Evolutionary conservation across 1,140 invertebrate species (phyloP).

Genomic region (Liolophura sinensis): DNA sequence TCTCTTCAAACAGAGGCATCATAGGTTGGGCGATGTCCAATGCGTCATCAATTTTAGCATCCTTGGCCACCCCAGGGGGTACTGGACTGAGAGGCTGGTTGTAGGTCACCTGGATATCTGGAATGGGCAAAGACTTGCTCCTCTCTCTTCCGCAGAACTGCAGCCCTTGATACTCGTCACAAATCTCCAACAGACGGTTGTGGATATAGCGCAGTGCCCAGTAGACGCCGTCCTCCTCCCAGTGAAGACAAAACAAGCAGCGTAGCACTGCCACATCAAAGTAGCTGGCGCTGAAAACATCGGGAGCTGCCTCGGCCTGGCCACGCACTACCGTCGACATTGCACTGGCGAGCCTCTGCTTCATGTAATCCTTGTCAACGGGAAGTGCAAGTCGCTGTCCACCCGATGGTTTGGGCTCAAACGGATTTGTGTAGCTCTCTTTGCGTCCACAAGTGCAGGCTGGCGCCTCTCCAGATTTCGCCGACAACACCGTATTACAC

Average conservation of each 20-base stretch:
- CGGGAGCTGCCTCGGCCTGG: constrained; percentile 27
- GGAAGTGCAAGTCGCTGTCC: constrained; percentile 38
- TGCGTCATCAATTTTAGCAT: too few species aligned
- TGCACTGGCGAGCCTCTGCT: constrained; percentile 49
- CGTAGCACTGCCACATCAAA: constrained; percentile 93
- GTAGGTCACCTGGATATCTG: constrained; percentile 86
- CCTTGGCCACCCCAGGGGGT: too few species aligned
- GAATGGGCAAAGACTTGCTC: constrained; percentile 91
- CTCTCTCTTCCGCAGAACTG: constrained; percentile 76
- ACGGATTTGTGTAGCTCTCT: constrained; percentile 35
- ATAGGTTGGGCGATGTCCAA: too few species aligned
- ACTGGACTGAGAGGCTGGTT: too few species aligned
- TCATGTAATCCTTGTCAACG: constrained; percentile 49
- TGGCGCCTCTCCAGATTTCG: constrained; percentile 25
- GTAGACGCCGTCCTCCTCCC: constrained; percentile 96
- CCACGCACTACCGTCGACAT: constrained; percentile 40
- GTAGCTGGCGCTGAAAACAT: constrained; percentile 73
- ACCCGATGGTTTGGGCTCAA: constrained; percentile 35
- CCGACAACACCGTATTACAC: constrained; percentile 50
- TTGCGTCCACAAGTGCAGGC: constrained; percentile 47
- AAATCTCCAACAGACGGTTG: constrained; percentile 58
- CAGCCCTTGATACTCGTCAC: constrained; percentile 71
- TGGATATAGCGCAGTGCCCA: constrained; percentile 89
- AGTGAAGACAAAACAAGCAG: constrained; percentile 95
- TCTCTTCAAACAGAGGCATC: too few species aligned